Percentiles rank a stretch among this genome's conserved stretches.
Evolutionary conservation across 2,888 invertebrate genomes (phyloP).

Genomic region (Mythimna lalbum): DNA sequence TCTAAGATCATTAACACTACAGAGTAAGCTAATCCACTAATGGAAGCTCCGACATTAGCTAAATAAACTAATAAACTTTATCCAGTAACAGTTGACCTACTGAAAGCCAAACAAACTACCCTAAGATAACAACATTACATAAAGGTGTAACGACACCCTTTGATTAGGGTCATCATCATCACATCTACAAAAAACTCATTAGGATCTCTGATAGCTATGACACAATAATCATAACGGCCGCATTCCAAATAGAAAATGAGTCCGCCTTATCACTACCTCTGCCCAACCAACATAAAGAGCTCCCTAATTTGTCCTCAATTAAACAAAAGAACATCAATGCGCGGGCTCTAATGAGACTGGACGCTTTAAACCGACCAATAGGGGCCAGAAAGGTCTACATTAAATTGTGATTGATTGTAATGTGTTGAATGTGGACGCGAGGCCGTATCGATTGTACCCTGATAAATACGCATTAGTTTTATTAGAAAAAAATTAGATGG

Average conservation of each 20-base stretch:
- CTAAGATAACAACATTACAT: constrained; percentile 23
- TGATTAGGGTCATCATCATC: constrained; percentile 33
- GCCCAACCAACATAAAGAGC: constrained; percentile 58
- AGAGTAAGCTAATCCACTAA: constrained; percentile 25
- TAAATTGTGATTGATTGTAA: constrained; percentile 88
- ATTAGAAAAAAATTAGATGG: constrained; percentile 75
- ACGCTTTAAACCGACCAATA: constrained; percentile 74
- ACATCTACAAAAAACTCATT: constrained; percentile 48
- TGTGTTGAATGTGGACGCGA: constrained; percentile 68
- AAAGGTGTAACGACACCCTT: constrained; percentile 17
- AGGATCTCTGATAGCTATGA: constrained; percentile 30
- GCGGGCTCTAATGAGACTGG: constrained; percentile 66
- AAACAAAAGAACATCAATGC: constrained; percentile 24
- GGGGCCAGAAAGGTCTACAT: constrained; percentile 78
- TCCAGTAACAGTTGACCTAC: constrained; percentile 13
- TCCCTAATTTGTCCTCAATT: constrained; percentile 42
- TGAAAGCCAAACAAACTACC: constrained; percentile 12
- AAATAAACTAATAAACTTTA: constrained; percentile 39
- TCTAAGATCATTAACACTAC: constrained; percentile 7
- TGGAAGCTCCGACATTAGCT: constrained; percentile 32
- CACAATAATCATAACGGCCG: constrained; percentile 66
- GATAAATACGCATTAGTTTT: constrained; percentile 83
- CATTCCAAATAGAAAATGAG: constrained; percentile 70
- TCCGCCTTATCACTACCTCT: constrained; percentile 68
- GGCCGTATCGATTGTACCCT: constrained; percentile 79